Conservation (phyloP, 2,888 invertebrate genomes). For the Trissolcus japonicus region DNA sequence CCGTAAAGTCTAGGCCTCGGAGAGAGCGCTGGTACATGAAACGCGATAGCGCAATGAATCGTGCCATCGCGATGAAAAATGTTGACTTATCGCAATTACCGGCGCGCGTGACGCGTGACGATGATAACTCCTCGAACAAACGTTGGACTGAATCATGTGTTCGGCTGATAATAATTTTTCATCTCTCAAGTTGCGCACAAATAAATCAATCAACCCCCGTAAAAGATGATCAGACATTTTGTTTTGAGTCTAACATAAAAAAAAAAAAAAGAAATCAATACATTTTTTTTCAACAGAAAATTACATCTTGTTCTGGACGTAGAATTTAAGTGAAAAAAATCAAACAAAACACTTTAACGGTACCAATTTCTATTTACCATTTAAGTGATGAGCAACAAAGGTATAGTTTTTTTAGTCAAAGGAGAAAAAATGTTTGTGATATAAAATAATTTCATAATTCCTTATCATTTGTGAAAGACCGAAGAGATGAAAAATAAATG, state of each 20-base stretch:
- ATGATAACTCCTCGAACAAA: slow-evolving; percentile 30
- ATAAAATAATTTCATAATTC: too few species aligned
- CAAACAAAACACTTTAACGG: not conserved
- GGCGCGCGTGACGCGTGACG: slow-evolving; percentile 28
- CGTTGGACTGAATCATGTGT: slow-evolving; percentile 12
- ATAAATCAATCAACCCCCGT: not conserved
- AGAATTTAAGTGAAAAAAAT: slow-evolving; percentile 10
- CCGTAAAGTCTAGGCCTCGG: slow-evolving; percentile 19
- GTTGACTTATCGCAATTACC: slow-evolving; percentile 40
- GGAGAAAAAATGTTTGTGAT: too few species aligned
- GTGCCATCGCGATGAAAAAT: slow-evolving; percentile 41
- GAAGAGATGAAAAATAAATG: too few species aligned
- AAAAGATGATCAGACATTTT: slow-evolving; percentile 2
- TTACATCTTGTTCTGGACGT: too few species aligned
- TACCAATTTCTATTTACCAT: too few species aligned
- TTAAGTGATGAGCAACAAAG: too few species aligned
- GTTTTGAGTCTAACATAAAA: too few species aligned
- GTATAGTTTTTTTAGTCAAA: too few species aligned
- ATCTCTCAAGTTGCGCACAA: not conserved
- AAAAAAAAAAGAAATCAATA: too few species aligned
- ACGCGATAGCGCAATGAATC: slow-evolving; percentile 48
- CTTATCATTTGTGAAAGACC: too few species aligned
- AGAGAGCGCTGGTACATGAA: slow-evolving; percentile 21
- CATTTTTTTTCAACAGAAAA: too few species aligned
- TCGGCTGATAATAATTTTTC: slow-evolving; percentile 1